A percentile compares a stretch with the other conserved stretches of the same genome.
Evolutionary conservation across 2,113 vertebrate species (phyloP).

Genomic region (Cryptoleucopteryx plumbea): DNA sequence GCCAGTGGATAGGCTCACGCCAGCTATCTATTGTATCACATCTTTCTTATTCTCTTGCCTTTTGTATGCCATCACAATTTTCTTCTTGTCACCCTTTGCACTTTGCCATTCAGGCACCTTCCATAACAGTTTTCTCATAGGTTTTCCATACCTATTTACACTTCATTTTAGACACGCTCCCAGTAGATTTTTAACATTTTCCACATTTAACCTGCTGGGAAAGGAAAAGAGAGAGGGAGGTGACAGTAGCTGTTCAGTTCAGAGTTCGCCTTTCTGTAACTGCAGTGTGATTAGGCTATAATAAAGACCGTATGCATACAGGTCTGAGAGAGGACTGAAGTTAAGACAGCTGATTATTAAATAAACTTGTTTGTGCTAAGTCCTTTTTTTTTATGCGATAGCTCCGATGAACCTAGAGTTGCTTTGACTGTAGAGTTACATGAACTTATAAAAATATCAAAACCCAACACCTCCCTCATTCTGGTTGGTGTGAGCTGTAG

Average conservation of each 20-base stretch:
- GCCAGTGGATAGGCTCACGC: conserved; percentile 61
- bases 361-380: not conserved
- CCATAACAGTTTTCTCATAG: conserved; percentile 1
- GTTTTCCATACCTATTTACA: conserved; percentile 38
- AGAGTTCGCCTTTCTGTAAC: not conserved
- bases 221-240: conserved; percentile 26
- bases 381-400: not conserved
- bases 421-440: not conserved
- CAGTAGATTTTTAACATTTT: conserved; percentile 30
- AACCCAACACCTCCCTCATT: conserved; percentile 10
- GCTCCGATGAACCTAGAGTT: not conserved
- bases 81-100: conserved; percentile 54
- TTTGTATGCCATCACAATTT: conserved; percentile 57
- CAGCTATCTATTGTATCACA: conserved; percentile 60
- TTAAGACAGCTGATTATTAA: not conserved
- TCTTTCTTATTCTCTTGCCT: conserved; percentile 50
- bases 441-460: conserved; percentile 27
- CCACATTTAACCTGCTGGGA: conserved; percentile 15
- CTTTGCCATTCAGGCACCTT: conserved; percentile 9
- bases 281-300: not conserved
- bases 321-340: not conserved
- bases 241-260: not conserved
- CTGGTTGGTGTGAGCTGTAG: conserved; percentile 31
- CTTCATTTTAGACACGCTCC: conserved; percentile 36
- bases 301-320: not conserved